Base-by-base conservation (phyloP, 2,797 vertebrate genomes). In the Halcyon chelicuti region DNA sequence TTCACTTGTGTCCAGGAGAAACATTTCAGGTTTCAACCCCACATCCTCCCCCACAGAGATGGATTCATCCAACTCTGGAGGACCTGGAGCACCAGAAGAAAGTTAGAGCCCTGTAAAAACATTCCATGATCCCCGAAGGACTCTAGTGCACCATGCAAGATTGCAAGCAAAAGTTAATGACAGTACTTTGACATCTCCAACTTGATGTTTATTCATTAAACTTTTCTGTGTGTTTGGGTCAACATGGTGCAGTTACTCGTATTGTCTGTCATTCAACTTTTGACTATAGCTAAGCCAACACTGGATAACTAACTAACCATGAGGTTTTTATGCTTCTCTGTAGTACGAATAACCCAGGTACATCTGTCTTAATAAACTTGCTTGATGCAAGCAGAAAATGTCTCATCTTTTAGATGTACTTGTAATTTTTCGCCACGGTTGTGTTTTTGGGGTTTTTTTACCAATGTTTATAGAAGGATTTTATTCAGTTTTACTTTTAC, bases 311-410 rank as follows among this genome's bases (percentile, higher is more conserved):
- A n/a, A 96, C 86, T 47, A 82, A 67, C 49, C 39, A 47, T 61
- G 55, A 63, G 49, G 57, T 67, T 96, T 93, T 94, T 91, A 92
- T 29, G 8, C 68, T 75, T 86, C 29, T 94, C 86, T 90, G 57
- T 73, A 96, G 89, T 78, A 95, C 85, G 67, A 82, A 86, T 78
- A 95, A 92, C 93, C 49, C 68, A 87, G 85, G 78, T 90, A 87
- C 83, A 75, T 92, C 54, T 90, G 93, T 60, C 33, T 86, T 93
- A 62, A 95, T 51, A 26, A 90, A 79, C 5, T 79, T 67, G 7
- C 79, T 94, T 77, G 39, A 72, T 82, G 42, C 31, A 67, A 82
- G 39, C 7, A 89, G 22, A n/a, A 86, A 22, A 61, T 35, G 26
- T 21, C 35, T 85, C 26, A 33, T 73, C 10, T 92, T 80, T 93